phyloP scores from a whole-genome alignment of 2,888 invertebrate species.

The Thera obeliscata region DNA sequence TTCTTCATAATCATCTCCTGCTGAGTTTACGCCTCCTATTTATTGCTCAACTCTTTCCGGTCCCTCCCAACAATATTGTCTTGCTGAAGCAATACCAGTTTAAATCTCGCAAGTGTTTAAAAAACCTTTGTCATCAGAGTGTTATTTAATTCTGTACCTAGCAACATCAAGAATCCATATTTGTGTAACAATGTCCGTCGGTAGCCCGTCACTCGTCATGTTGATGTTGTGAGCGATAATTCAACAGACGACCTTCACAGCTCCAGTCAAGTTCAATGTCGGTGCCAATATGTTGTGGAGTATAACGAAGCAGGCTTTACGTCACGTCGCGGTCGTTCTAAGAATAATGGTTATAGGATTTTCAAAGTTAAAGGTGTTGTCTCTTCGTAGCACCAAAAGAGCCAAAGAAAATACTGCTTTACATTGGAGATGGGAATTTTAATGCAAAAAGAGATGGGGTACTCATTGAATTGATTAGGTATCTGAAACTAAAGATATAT shows the following conservation, averaged over 20 bases:
- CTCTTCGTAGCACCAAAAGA: not conserved
- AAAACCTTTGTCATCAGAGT: not conserved
- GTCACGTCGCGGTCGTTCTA: conserved; percentile 25
- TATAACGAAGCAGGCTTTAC: conserved; percentile 20
- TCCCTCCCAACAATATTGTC: too few species aligned
- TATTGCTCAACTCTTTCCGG: too few species aligned
- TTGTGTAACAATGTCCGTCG: not conserved
- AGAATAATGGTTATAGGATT: conserved; percentile 11
- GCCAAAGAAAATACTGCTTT: too few species aligned
- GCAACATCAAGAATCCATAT: not conserved
- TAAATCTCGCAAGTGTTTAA: too few species aligned
- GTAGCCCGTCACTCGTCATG: conserved; percentile 1
- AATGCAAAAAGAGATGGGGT: not conserved
- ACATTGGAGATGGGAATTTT: too few species aligned
- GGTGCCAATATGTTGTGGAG: conserved; percentile 14
- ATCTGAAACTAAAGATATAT: too few species aligned
- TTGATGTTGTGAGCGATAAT: conserved; percentile 1
- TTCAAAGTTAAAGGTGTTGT: not conserved
- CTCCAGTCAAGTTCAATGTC: conserved; percentile 29
- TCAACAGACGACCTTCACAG: conserved; percentile 24
- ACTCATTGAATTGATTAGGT: not conserved
- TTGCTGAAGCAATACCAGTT: too few species aligned
- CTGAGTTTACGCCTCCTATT: too few species aligned
- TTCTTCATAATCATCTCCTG: too few species aligned
- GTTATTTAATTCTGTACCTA: not conserved